These are phyloP conservation scores for Idaea dimidiata DNA, from an alignment of 2,888 invertebrate species.

Conservation along the genomic window DNA sequence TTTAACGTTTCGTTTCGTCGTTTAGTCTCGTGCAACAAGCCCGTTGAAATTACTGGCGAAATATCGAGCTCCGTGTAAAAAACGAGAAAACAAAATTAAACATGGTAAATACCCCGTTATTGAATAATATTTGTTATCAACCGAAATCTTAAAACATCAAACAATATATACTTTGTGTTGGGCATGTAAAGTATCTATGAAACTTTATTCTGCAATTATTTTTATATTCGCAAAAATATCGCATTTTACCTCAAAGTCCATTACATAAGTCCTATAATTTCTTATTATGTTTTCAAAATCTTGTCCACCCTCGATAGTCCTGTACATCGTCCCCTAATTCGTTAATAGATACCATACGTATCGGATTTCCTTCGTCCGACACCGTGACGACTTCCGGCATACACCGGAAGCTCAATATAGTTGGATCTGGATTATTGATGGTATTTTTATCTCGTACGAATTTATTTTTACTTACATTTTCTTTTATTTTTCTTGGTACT, in stretches of 20 bases:
- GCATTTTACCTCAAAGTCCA: conserved; percentile 8
- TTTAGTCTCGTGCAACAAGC: too few species aligned
- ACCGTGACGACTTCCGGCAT: conserved; percentile 65
- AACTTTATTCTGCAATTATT: too few species aligned
- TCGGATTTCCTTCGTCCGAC: conserved; percentile 62
- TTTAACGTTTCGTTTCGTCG: too few species aligned
- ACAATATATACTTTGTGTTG: too few species aligned
- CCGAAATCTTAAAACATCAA: too few species aligned
- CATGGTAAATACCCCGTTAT: too few species aligned
- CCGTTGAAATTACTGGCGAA: too few species aligned
- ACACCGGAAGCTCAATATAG: conserved; percentile 55
- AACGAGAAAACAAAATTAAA: too few species aligned
- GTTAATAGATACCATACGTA: conserved; percentile 73
- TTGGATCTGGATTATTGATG: conserved; percentile 31
- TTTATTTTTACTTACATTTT: conserved; percentile 26
- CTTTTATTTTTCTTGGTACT: background rate
- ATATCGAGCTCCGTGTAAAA: too few species aligned
- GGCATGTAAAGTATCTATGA: too few species aligned
- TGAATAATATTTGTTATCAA: too few species aligned
- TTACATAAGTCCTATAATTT: conserved; percentile 25
- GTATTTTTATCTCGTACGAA: conserved; percentile 29
- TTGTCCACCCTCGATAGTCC: conserved; percentile 39
- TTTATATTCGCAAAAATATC: conserved; percentile 7
- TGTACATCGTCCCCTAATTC: conserved; percentile 66
- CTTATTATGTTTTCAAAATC: conserved; percentile 51